Conservation (phyloP, 64 coral and sea anemone species). For the Stichodactyla mertensii region DNA sequence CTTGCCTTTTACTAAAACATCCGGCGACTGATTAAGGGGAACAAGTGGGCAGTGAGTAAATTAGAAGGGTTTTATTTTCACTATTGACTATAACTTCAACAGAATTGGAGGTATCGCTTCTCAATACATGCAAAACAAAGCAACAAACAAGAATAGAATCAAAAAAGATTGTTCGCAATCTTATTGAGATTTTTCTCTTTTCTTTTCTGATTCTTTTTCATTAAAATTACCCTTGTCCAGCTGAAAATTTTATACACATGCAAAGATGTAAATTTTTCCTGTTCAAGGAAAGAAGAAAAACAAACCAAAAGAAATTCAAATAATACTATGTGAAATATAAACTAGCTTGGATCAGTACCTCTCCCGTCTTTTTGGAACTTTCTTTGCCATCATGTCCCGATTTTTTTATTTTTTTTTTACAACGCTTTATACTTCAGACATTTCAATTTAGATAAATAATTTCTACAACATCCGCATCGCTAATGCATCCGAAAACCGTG, state of each 20-base stretch:
- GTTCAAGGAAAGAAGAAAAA: too few species aligned
- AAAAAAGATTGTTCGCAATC: too few species aligned
- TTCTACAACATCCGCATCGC: background rate
- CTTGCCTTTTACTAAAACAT: background rate
- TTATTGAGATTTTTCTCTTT: too few species aligned
- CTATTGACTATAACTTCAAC: background rate
- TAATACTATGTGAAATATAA: too few species aligned
- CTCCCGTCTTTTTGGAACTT: background rate
- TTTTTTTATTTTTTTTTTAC: background rate
- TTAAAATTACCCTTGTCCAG: too few species aligned
- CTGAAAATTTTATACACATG: too few species aligned
- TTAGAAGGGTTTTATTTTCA: background rate
- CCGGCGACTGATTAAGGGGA: background rate
- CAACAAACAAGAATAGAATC: too few species aligned
- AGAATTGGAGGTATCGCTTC: too few species aligned
- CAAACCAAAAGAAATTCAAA: too few species aligned
- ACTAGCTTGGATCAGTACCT: background rate
- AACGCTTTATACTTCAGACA: background rate
- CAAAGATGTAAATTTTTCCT: too few species aligned
- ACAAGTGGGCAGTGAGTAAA: conserved; percentile 9
- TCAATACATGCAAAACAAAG: too few species aligned
- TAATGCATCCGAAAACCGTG: conserved; percentile 7
- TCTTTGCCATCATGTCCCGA: background rate
- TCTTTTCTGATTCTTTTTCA: too few species aligned
- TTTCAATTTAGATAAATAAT: background rate